These are phyloP conservation scores for Noturus placidus DNA, from an alignment of 2,113 vertebrate genomes.

Conservation along the genomic window DNA sequence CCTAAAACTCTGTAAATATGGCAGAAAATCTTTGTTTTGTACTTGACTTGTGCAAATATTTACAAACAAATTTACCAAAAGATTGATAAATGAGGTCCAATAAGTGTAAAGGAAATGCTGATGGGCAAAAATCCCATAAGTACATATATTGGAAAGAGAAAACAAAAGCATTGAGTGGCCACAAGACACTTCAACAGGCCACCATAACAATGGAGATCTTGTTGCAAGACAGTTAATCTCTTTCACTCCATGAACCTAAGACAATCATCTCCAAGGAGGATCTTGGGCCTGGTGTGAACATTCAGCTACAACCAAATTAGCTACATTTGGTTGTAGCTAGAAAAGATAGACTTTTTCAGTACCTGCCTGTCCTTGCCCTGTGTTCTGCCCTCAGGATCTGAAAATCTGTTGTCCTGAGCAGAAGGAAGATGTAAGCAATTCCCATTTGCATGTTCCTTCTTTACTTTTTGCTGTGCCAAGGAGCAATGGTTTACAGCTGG, in stretches of 20 bases:
- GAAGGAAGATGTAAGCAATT: constrained; percentile 40
- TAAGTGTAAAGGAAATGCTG: constrained; percentile 59
- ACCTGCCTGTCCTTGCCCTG: constrained; percentile 1
- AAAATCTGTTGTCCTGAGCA: constrained; percentile 33
- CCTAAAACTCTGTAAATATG: not conserved
- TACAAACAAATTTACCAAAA: not conserved
- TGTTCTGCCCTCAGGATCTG: constrained; percentile 7
- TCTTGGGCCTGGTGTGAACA: constrained; percentile 56
- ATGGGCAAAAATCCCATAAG: constrained; percentile 34
- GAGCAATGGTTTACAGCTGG: constrained; percentile 28
- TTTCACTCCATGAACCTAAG: constrained; percentile 59
- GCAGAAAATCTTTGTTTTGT: not conserved
- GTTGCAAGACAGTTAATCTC: constrained; percentile 60
- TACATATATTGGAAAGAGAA: not conserved
- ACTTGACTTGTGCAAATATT: not conserved
- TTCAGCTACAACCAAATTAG: constrained; percentile 7
- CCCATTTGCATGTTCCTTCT: constrained; percentile 28
- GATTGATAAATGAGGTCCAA: not conserved
- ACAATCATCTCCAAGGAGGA: constrained; percentile 67
- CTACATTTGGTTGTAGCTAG: no score
- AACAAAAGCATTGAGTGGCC: not conserved
- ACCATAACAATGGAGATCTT: constrained; percentile 67
- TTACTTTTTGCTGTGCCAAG: constrained; percentile 19
- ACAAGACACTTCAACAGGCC: constrained; percentile 59
- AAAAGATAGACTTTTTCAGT: not conserved